phyloP scores from a whole-genome alignment of 2,888 invertebrate species.

The Hyalella azteca region DNA sequence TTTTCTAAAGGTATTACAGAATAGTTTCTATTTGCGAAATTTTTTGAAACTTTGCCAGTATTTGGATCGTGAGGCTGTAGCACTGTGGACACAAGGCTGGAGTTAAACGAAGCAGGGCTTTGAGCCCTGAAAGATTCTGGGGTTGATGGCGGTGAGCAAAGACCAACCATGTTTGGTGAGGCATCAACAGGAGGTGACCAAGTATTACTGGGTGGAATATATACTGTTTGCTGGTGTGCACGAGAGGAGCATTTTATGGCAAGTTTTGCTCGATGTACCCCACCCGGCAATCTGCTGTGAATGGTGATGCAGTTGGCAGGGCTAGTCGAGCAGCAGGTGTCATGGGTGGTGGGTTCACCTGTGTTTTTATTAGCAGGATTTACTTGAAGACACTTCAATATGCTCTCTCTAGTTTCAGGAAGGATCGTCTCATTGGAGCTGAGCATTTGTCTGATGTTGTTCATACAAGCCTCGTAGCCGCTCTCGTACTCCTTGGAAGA shows the following conservation, averaged over 20 bases:
- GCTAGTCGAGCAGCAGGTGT: not conserved
- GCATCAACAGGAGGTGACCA: constrained; percentile 19
- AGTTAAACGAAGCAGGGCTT: not conserved
- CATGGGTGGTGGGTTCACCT: not conserved
- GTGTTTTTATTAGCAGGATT: not conserved
- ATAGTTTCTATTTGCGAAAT: not conserved
- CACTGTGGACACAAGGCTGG: not conserved
- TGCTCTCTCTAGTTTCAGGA: constrained; percentile 11
- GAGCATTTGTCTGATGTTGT: not conserved
- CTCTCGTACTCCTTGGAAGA: constrained; percentile 1
- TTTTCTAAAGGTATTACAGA: not conserved
- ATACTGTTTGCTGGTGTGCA: not conserved
- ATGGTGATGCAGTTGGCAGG: not conserved
- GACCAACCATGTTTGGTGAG: not conserved
- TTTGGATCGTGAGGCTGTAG: constrained; percentile 16
- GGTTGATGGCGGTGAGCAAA: constrained; percentile 11
- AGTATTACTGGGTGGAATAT: constrained; percentile 32
- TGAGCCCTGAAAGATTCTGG: not conserved
- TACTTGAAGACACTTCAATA: not conserved
- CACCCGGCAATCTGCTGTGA: not conserved
- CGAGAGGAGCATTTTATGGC: not conserved
- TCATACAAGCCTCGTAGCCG: constrained; percentile 26
- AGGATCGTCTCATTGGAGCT: not conserved
- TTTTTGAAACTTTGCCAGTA: not conserved
- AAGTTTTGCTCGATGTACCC: not conserved